Percentiles rank a stretch among this genome's conserved stretches.
These are phyloP conservation scores for Zaprionus ornatus DNA, from an alignment of 1,140 invertebrate genomes.

Conservation along the genomic window DNA sequence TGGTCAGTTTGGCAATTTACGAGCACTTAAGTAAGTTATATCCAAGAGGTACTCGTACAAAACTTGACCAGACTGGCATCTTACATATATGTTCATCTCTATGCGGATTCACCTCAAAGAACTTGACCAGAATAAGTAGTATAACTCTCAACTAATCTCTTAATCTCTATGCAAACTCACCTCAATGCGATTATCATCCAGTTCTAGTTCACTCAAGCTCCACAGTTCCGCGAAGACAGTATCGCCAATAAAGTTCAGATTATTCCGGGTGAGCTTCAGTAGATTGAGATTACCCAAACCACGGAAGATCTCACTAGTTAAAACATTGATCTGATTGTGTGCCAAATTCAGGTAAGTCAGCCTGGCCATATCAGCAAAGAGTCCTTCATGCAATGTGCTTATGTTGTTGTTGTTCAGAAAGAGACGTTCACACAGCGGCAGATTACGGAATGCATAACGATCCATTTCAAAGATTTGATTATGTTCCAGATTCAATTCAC, in stretches of 20 bases:
- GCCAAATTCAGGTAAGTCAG: conserved; percentile 89
- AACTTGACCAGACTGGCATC: conserved; percentile 43
- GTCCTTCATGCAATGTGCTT: conserved; percentile 88
- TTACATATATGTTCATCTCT: conserved; percentile 2
- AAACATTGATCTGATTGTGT: conserved; percentile 88
- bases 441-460: conserved; percentile 88
- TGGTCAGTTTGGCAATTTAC: conserved; percentile 68
- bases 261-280: conserved; percentile 89
- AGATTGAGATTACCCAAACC: conserved; percentile 87
- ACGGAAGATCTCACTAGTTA: conserved; percentile 89
- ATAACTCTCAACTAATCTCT: not conserved
- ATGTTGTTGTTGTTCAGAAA: conserved; percentile 90
- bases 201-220: conserved; percentile 88
- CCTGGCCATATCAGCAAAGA: conserved; percentile 87
- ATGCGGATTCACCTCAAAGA: not conserved
- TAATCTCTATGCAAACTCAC: conserved; percentile 60
- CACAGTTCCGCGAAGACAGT: conserved; percentile 90
- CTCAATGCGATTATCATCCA: conserved; percentile 89
- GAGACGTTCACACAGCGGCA: conserved; percentile 88
- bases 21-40: conserved; percentile 64
- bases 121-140: no score
- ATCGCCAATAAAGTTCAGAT: conserved; percentile 89
- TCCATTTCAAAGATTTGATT: conserved; percentile 89
- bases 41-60: conserved; percentile 30
- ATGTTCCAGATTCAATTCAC: conserved; percentile 88